Base-by-base conservation (phyloP, 2,888 invertebrate species). In the Drosophila koepferae region DNA sequence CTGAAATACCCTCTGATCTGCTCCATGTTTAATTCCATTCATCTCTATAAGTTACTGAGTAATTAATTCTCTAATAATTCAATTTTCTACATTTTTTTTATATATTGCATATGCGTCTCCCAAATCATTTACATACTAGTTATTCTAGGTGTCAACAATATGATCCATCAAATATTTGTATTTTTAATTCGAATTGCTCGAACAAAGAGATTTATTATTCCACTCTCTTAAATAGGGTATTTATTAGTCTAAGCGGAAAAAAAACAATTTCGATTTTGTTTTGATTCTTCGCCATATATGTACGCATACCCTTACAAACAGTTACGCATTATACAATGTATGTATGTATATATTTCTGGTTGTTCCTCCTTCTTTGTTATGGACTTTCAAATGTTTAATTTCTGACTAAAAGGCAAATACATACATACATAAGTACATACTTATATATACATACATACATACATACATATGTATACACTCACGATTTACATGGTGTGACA, bases 311-410 rank as follows among this genome's bases (percentile, higher is more conserved):
- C 28, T 23, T 20, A 44, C 23, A 20, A 6, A 41, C 20, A 28
- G 23, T 23, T 18, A 28, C n/a, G 28, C 28, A 28, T 28, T 28
- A 16, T 6, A 41, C 36, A n/a, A n/a, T n/a, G n/a, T 28, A 40
- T n/a, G n/a, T 55, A n/a, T 40, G 20, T 2, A n/a, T 56, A 44
- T 36, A 60, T 38, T 18, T 38, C 16, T 36, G 31, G 43, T 62
- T 55, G 58, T 67, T 62, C 14, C 43, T 56, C 46, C 43, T 60
- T 51, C 56, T 74, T 74, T 63, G 56, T 69, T 56, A 48, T 60
- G 60, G 51, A 44, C 36, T 31, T 40, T 36, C 31, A 46, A 61
- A 58, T 65, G 20, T 56, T 55, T 56, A 34, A 59, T 54, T 43
- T 38, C n/a, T 38, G 28, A 38, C 34, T 10, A n/a, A 20, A 23